Evolutionary conservation across 2,113 vertebrate genomes (phyloP), one percentile per base, ranked within the genome.

Genomic region (Laticauda colubrina): DNA sequence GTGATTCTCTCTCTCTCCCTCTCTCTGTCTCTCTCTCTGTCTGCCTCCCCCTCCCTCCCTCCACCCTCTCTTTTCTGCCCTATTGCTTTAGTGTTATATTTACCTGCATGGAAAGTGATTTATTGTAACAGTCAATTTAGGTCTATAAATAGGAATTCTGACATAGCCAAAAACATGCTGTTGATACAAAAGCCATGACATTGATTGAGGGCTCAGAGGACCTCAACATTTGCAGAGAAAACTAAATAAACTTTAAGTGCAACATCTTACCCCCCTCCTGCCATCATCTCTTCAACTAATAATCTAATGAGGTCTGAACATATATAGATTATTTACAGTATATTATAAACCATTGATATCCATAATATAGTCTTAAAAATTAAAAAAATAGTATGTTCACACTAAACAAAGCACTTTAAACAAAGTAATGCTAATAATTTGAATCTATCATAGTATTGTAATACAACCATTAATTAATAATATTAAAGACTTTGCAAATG

Each of bases 1-100:
- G 59, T 94, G 48, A 91, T 95, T 94, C n/a, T 55, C 8, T 2
- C 11, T n/a, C 21, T 23, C 21, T 48, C 8, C 43, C 1, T 45
- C 64, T 75, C 34, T 21, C 91, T 75, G 75, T 21, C 55, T 21
- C 55, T 23, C 5, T 21, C 18, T 21, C 21, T 23, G 20, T 6
- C 56, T 57, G 21, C 21, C 7, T 14, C 53, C 11, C 11, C 12
- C 94, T 94, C 24, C 21, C 7, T 39, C n/a, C 45, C 12, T 51
- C 11, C 34, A 23, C 14, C 6, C 11, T 26, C 21, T 87, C 23
- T 24, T 43, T 87, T 3, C 45, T 34, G 91, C 85, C 69, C 15
- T 95, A 15, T 57, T 96, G 1, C 69, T 88, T 94, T 24, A 53
- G 90, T 94, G 85, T 96, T n/a, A 93, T 90, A 56, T 23, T 85